Evolutionary conservation across 2,888 invertebrate genomes (phyloP).

Genomic region (Dasysyrphus tricinctus): DNA sequence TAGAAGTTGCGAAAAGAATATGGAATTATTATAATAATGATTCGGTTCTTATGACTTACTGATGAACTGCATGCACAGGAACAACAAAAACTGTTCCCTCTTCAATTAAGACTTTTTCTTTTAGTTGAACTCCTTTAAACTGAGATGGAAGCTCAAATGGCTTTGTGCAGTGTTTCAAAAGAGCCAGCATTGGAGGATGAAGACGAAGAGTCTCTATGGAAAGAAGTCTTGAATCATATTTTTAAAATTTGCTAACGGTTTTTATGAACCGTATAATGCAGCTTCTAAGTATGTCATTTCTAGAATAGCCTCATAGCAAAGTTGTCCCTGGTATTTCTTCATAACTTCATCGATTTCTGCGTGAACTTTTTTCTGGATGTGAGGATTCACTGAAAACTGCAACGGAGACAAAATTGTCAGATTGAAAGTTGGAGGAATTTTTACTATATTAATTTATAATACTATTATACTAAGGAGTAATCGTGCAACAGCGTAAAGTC

Average conservation of each 20-base stretch:
- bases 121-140: constrained; percentile 2
- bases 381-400: constrained; percentile 70
- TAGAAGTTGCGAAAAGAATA: background rate
- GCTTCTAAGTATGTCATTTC: constrained; percentile 78
- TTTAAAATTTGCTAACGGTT: background rate
- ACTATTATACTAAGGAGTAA: no score
- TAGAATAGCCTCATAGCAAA: constrained; percentile 76
- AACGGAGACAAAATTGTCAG: background rate
- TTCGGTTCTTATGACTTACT: constrained; percentile 72
- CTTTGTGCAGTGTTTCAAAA: constrained; percentile 79
- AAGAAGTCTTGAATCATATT: background rate
- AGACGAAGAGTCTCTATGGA: constrained; percentile 78
- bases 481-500: no score
- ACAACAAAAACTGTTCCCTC: constrained; percentile 77
- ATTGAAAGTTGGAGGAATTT: background rate
- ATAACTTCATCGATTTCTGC: constrained; percentile 77
- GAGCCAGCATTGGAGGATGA: constrained; percentile 79
- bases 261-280: constrained; percentile 76
- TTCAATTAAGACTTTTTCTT: constrained; percentile 53
- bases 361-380: constrained; percentile 76
- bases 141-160: constrained; percentile 77
- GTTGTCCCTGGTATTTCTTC: constrained; percentile 65
- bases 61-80: constrained; percentile 79
- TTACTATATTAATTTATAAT: no score
- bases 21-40: background rate